Conservation (phyloP, 2,797 vertebrate species). For the Gallirallus australis region DNA sequence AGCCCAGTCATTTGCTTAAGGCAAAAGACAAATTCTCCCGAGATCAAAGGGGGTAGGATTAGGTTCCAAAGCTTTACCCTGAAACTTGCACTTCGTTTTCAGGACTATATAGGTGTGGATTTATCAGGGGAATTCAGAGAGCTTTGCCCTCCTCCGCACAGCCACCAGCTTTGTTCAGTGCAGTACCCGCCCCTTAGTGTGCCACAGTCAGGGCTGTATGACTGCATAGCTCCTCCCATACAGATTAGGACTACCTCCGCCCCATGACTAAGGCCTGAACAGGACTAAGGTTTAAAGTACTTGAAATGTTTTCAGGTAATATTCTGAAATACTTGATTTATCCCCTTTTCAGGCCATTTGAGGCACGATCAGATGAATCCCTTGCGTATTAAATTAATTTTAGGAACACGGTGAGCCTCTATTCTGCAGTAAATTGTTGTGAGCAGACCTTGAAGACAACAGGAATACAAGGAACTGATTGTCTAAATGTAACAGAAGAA, state of each 20-base stretch:
- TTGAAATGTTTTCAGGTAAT: not conserved
- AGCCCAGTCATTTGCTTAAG: not conserved
- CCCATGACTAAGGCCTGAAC: conserved; percentile 28
- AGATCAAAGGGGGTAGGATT: not conserved
- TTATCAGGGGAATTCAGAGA: not conserved
- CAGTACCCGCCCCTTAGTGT: not conserved
- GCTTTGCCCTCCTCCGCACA: not conserved
- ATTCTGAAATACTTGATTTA: not conserved
- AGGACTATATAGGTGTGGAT: not conserved
- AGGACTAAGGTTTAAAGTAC: not conserved
- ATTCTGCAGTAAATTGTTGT: not conserved
- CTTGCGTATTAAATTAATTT: not conserved
- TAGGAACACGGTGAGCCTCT: not conserved
- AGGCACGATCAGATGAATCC: not conserved
- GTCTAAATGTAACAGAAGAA: not conserved
- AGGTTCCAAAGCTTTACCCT: not conserved
- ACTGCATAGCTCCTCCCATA: conserved; percentile 7
- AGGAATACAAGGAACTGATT: not conserved
- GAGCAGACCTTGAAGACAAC: not conserved
- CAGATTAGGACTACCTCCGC: not conserved
- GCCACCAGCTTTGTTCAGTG: not conserved
- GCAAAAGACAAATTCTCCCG: not conserved
- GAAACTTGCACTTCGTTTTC: not conserved
- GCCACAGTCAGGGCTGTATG: not conserved
- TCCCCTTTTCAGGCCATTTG: not conserved